These are phyloP conservation scores for Scelioninae gen. 2 DNA, from an alignment of 2,888 invertebrate species.

Conservation along the genomic window DNA sequence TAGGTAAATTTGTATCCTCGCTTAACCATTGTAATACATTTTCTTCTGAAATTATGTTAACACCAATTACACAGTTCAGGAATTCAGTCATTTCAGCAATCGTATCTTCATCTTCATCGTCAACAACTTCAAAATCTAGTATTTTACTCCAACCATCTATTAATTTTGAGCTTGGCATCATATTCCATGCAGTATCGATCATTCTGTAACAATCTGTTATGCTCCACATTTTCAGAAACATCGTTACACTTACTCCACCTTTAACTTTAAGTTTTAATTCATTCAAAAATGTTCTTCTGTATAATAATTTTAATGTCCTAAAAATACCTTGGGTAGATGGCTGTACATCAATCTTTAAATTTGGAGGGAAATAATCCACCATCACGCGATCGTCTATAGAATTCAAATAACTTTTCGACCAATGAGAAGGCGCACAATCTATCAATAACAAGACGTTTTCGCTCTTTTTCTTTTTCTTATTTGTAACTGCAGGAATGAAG, in stretches of 20 bases:
- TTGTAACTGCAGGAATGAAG: slow-evolving; percentile 8
- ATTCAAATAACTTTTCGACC: too few species aligned
- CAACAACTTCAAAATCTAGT: slow-evolving; percentile 13
- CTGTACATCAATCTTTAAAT: slow-evolving; percentile 1
- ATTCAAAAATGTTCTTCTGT: slow-evolving; percentile 2
- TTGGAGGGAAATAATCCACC: too few species aligned
- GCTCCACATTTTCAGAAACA: slow-evolving; percentile 10
- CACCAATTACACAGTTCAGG: not conserved
- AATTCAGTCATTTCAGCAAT: not conserved
- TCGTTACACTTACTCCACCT: not conserved
- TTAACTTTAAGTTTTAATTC: not conserved
- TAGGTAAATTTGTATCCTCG: slow-evolving; percentile 17
- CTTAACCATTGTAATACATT: slow-evolving; percentile 1
- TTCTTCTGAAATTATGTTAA: not conserved
- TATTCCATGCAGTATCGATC: not conserved
- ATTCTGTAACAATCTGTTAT: slow-evolving; percentile 16
- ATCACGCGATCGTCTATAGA: too few species aligned
- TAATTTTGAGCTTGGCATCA: not conserved
- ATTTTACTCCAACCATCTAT: slow-evolving; percentile 15
- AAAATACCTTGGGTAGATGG: slow-evolving; percentile 4
- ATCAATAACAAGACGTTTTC: too few species aligned
- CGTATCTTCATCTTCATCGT: not conserved
- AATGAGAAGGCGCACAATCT: too few species aligned
- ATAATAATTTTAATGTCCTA: not conserved
- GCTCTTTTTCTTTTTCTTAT: not conserved